These are phyloP conservation scores for Drepanosiphum platanoidis DNA, from an alignment of 2,888 invertebrate genomes.

Conservation along the genomic window DNA sequence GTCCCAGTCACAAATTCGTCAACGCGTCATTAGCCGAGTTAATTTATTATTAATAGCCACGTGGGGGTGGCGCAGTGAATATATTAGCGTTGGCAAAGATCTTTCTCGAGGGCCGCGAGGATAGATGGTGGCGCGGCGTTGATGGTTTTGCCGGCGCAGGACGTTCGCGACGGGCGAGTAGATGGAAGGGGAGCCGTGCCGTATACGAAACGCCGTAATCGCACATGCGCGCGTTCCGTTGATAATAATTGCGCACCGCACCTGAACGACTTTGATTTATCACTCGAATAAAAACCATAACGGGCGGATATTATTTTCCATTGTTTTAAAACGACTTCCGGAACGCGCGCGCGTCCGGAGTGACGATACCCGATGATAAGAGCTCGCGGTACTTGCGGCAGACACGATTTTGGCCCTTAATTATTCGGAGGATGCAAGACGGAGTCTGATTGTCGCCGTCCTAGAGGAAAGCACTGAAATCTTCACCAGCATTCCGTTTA, in stretches of 20 bases:
- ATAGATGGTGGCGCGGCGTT: not conserved
- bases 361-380: too few relatives aligned
- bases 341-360: too few relatives aligned
- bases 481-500: too few relatives aligned
- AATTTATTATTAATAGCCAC: slow-evolving; percentile 50
- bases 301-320: not conserved
- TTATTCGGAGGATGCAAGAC: too few relatives aligned
- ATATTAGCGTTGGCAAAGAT: not conserved
- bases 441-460: too few relatives aligned
- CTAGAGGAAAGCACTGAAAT: too few relatives aligned
- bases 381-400: too few relatives aligned
- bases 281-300: not conserved
- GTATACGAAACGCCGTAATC: too few relatives aligned
- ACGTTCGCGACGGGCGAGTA: too few relatives aligned
- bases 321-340: not conserved
- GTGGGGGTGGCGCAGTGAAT: not conserved
- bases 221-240: not conserved
- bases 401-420: too few relatives aligned
- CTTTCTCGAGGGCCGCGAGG: not conserved
- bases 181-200: not conserved
- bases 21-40: slow-evolving; percentile 42
- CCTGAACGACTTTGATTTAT: not conserved
- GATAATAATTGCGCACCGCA: not conserved
- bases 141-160: not conserved
- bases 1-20: too few relatives aligned